These are phyloP conservation scores for Perizoma flavofasciatum DNA, from an alignment of 2,888 invertebrate genomes.

Conservation along the genomic window DNA sequence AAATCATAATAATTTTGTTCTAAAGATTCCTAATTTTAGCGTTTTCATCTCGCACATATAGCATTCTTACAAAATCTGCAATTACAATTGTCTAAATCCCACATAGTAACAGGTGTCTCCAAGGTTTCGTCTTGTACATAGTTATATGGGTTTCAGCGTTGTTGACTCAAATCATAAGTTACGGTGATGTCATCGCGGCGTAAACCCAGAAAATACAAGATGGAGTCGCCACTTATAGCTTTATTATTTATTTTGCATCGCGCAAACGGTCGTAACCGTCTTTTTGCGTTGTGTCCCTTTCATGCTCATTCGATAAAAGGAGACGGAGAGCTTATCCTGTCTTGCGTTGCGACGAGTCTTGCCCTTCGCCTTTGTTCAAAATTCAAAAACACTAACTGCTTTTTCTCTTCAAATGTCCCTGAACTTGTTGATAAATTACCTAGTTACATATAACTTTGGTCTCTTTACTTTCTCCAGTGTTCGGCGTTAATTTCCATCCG, in stretches of 20 bases:
- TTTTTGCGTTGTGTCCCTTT: slow-evolving; percentile 66
- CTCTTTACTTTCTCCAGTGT: not conserved
- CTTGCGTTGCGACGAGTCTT: slow-evolving; percentile 55
- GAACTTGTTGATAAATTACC: not conserved
- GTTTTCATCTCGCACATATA: too few relatives aligned
- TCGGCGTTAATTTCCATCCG: not conserved
- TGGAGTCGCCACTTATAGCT: slow-evolving; percentile 61
- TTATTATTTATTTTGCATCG: slow-evolving; percentile 77
- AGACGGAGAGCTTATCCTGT: slow-evolving; percentile 64
- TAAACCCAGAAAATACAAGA: slow-evolving; percentile 62
- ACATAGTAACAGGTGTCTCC: slow-evolving; percentile 56
- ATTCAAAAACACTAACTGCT: slow-evolving; percentile 30
- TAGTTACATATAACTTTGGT: not conserved
- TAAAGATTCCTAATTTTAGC: too few relatives aligned
- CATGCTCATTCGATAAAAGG: slow-evolving; percentile 46
- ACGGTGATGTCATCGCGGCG: slow-evolving; percentile 75
- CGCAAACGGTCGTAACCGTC: slow-evolving; percentile 76
- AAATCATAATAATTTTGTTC: too few relatives aligned
- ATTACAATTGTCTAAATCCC: slow-evolving; percentile 40
- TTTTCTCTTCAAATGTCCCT: slow-evolving; percentile 10
- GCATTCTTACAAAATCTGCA: slow-evolving; percentile 4
- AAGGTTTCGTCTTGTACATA: slow-evolving; percentile 55
- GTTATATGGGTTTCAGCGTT: slow-evolving; percentile 52
- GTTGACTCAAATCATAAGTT: slow-evolving; percentile 77
- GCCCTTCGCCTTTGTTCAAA: slow-evolving; percentile 60